A percentile compares a stretch with the other conserved stretches of the same genome.
Conservation (phyloP, 2,888 invertebrate genomes). For the Mystacides longicornis region DNA sequence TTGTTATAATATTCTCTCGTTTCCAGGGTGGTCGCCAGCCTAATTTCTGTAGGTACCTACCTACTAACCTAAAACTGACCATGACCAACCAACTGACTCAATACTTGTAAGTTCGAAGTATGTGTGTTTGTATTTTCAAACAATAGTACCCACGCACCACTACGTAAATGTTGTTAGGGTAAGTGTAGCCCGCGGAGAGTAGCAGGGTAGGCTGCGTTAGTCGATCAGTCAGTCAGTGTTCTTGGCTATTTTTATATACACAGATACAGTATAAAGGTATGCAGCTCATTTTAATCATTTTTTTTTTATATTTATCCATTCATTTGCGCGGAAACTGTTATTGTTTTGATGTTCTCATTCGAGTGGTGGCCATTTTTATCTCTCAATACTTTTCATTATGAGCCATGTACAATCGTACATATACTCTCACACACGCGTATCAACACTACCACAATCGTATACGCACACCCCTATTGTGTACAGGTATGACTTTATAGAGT, state of each 20-base stretch:
- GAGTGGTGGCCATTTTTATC: slow-evolving; percentile 12
- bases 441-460: background rate
- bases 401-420: slow-evolving; percentile 2
- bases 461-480: too few species aligned
- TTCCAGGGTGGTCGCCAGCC: too few species aligned
- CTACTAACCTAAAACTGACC: background rate
- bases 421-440: too few species aligned
- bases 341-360: slow-evolving; percentile 14
- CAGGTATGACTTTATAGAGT: too few species aligned
- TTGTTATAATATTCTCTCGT: too few species aligned
- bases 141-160: too few species aligned
- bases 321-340: slow-evolving; percentile 15
- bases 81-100: background rate
- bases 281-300: slow-evolving; percentile 23
- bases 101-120: background rate
- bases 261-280: too few species aligned
- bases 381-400: slow-evolving; percentile 3
- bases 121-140: background rate
- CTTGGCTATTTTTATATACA: too few species aligned
- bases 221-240: too few species aligned
- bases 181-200: too few species aligned
- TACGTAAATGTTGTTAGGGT: too few species aligned
- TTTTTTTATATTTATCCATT: slow-evolving; percentile 16
- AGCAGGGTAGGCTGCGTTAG: too few species aligned
- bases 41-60: background rate